phyloP scores from a whole-genome alignment of 2,797 vertebrate genomes.

The Scyliorhinus canicula region DNA sequence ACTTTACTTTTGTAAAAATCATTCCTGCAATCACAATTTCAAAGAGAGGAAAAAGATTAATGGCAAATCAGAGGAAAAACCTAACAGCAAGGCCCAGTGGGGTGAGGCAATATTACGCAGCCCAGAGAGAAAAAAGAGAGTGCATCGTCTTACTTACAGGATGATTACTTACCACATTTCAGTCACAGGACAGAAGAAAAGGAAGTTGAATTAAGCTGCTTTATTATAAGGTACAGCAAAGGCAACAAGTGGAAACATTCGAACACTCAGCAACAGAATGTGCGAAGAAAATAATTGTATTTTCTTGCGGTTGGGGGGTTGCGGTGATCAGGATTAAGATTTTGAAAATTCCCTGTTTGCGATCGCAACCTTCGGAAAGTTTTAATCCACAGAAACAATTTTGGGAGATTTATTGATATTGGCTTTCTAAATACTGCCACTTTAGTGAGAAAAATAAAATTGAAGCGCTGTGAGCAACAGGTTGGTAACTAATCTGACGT shows the following conservation, averaged over 20 bases:
- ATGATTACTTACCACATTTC: background rate
- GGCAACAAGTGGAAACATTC: background rate
- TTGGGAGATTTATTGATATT: background rate
- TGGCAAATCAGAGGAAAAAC: background rate
- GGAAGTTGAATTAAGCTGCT: background rate
- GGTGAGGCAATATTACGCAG: background rate
- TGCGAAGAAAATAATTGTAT: background rate
- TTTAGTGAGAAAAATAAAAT: background rate
- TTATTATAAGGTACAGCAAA: background rate
- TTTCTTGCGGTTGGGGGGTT: background rate
- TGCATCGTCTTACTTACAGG: no score
- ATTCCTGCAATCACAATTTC: background rate
- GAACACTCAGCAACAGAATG: background rate
- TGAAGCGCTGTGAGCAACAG: background rate
- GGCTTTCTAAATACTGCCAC: background rate
- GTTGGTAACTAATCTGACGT: background rate
- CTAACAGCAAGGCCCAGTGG: background rate
- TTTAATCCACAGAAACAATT: background rate
- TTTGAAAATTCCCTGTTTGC: background rate
- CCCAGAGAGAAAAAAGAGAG: background rate
- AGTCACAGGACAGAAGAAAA: background rate
- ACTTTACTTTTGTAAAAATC: background rate
- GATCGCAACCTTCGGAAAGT: background rate
- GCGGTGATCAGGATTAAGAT: background rate
- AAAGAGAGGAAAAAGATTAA: background rate